Base-by-base conservation (phyloP, 2,113 vertebrate species). In the Picathartes gymnocephalus region DNA sequence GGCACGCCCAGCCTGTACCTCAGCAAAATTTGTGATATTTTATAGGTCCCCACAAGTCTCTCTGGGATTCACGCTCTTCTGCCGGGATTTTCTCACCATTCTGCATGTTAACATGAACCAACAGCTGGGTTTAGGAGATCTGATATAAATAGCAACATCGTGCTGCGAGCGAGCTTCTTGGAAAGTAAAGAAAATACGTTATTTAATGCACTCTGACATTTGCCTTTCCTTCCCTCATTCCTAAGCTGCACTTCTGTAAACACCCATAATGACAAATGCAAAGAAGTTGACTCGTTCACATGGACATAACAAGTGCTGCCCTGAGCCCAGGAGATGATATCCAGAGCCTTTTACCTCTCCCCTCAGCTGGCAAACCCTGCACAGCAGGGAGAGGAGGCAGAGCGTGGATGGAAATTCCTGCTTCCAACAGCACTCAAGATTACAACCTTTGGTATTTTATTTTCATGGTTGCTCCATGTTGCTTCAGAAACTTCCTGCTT, bases 141-240 rank as follows among this genome's bases (percentile, higher is more conserved):
- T 15, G 90, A 81, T 97, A 98, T 97, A 98, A 98, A 98, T 97
- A 98, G 97, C 85, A 97, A 90, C 95, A 81, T 65, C 93, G 27
- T 39, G 76, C 96, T 94, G 95, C 28, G 30, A 96, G 95, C 90
- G 13, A 79, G 93, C 97, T 94, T 90, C 92, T 71, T 82, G 88
- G 91, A 96, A 96, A 95, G 93, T 93, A 82, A 96, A 87, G 93
- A 86, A 96, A 93, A 97, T 88, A 86, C 15, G 18, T 92, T 84
- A 68, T 95, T 96, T 88, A 87, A 93, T 84, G 87, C 68, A 91
- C 93, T 88, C 83, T 93, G 95, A 95, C 96, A 91, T 95, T 87
- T 70, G 80, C 87, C 87, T 96, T 86, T 93, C 93, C 92, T 90
- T 86, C 70, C 68, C 91, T 96, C 93, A 78, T 85, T 96, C 69